phyloP scores from a whole-genome alignment of 2,888 invertebrate species.

The Resseliella maxima region DNA sequence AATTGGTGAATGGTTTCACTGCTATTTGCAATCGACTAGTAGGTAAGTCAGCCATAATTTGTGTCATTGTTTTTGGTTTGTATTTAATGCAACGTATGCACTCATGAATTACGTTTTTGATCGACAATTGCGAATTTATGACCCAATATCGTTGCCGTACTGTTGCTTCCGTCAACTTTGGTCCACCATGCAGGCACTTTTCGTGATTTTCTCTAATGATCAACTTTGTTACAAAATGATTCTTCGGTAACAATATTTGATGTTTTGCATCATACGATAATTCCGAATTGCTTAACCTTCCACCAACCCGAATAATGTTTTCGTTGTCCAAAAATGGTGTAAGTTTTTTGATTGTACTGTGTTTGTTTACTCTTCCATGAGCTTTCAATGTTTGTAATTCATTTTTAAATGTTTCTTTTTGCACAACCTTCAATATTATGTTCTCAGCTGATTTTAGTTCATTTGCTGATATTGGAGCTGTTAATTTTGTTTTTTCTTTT shows the following conservation, averaged over 20 bases:
- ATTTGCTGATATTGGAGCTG: too few species aligned
- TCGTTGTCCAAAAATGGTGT: too few species aligned
- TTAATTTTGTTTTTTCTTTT: too few species aligned
- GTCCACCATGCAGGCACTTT: not conserved
- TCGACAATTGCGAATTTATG: not conserved
- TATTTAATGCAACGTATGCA: not conserved
- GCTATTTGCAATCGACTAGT: not conserved
- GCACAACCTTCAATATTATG: too few species aligned
- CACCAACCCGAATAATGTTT: too few species aligned
- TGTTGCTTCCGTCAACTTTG: not conserved
- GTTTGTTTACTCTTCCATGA: too few species aligned
- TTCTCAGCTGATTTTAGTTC: too few species aligned
- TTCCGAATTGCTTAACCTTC: not conserved
- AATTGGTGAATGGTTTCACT: slow-evolving; percentile 57
- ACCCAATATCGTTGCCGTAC: not conserved
- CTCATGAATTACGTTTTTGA: not conserved
- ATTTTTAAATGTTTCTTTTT: too few species aligned
- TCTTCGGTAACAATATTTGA: slow-evolving; percentile 24
- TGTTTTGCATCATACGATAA: slow-evolving; percentile 24
- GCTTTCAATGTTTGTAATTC: too few species aligned
- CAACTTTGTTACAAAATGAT: not conserved
- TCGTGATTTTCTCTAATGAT: not conserved
- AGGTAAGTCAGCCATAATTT: not conserved
- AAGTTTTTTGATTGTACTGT: too few species aligned
- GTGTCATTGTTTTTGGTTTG: not conserved